A percentile compares a stretch with the other conserved stretches of the same genome.
Conservation (phyloP, 1,140 invertebrate genomes). For the Neodiprion lecontei region DNA sequence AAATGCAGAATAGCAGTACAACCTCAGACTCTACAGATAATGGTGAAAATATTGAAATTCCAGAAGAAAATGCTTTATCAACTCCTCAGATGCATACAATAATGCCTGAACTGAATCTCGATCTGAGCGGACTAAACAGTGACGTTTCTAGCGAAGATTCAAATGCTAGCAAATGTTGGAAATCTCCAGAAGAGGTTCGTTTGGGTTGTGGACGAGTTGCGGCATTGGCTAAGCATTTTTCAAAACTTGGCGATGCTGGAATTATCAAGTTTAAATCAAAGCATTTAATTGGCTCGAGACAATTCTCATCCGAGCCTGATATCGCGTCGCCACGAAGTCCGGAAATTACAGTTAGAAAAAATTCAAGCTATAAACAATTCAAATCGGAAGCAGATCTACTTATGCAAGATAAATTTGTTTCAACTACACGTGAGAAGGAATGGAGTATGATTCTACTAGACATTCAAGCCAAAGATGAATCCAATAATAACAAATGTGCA, state of each 20-base stretch:
- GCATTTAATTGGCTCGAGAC: slow-evolving; percentile 36
- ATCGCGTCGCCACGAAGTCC: slow-evolving; percentile 41
- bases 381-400: slow-evolving; percentile 47
- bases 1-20: not conserved
- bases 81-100: slow-evolving; percentile 34
- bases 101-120: slow-evolving; percentile 52
- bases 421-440: slow-evolving; percentile 44
- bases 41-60: slow-evolving; percentile 11
- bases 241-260: slow-evolving; percentile 57
- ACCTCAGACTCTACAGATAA: not conserved
- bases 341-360: slow-evolving; percentile 18
- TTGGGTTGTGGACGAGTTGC: slow-evolving; percentile 68
- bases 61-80: slow-evolving; percentile 23
- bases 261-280: slow-evolving; percentile 52
- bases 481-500: not conserved
- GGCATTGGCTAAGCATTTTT: slow-evolving; percentile 68
- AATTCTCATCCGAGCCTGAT: slow-evolving; percentile 55
- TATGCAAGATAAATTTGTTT: slow-evolving; percentile 38
- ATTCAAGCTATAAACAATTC: slow-evolving; percentile 25
- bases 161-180: slow-evolving; percentile 64
- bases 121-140: slow-evolving; percentile 51
- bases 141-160: slow-evolving; percentile 57
- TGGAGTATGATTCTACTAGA: slow-evolving; percentile 51
- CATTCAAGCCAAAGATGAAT: slow-evolving; percentile 40
- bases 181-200: slow-evolving; percentile 67